These are phyloP conservation scores for Leptatherina wallacei DNA, from an alignment of 2,797 vertebrate genomes.

Conservation along the genomic window DNA sequence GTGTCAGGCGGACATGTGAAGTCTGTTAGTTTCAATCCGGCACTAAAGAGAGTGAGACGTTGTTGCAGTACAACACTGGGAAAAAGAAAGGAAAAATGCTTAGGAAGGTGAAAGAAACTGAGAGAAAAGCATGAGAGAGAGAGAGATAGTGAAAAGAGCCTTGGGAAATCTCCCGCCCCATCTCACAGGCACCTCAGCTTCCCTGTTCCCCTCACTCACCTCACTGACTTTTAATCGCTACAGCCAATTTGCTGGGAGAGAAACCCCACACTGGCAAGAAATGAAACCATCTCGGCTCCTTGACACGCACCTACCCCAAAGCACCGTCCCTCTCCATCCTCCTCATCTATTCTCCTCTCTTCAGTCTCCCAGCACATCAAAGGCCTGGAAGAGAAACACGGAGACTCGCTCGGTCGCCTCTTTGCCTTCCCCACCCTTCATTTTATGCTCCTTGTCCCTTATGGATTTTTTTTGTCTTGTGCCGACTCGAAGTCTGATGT, in stretches of 20 bases:
- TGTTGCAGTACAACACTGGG: conserved; percentile 35
- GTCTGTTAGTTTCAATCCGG: conserved; percentile 45
- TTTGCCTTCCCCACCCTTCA: conserved; percentile 31
- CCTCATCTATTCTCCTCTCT: conserved; percentile 37
- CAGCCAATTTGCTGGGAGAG: conserved; percentile 75
- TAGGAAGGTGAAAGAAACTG: conserved; percentile 27
- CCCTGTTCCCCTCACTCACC: conserved; percentile 65
- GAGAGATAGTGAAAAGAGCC: conserved; percentile 27
- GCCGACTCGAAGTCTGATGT: conserved; percentile 6
- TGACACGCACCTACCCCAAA: conserved; percentile 49
- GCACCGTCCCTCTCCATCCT: conserved; percentile 39
- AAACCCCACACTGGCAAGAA: conserved; percentile 63
- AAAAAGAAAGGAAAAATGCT: conserved; percentile 8
- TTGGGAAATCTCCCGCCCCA: conserved; percentile 61
- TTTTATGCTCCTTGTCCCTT: conserved; percentile 29
- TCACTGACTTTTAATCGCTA: conserved; percentile 74
- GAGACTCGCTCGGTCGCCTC: conserved; percentile 24
- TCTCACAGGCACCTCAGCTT: conserved; percentile 48
- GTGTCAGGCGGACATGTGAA: background rate
- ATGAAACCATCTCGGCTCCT: conserved; percentile 68
- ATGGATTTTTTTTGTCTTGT: conserved; percentile 11
- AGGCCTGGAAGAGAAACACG: conserved; percentile 59
- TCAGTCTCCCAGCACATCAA: conserved; percentile 59
- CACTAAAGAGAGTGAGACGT: conserved; percentile 39
- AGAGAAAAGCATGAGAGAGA: background rate